Evolutionary conservation across 2,888 invertebrate species (phyloP), one percentile per base, ranked within the genome.

Genomic region (Lissocephala sabroskyi): DNA sequence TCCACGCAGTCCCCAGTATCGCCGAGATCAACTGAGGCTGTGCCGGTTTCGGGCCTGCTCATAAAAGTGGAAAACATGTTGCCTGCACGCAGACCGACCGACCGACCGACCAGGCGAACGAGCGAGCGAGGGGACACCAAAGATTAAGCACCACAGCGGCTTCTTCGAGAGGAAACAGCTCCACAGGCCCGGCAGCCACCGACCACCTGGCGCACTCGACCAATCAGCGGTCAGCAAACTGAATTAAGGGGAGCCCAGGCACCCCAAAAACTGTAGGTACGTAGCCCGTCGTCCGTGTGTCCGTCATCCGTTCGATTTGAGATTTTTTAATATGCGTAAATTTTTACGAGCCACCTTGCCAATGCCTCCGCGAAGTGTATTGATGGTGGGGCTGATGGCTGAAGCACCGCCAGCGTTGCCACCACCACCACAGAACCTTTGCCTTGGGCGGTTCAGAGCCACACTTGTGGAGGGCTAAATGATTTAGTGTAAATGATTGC

Each of bases 141-240:
- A 35, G 35, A 35, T 35, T 35, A 35, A 35, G 16, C 14, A 35
- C 16, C 17, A n/a, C n/a, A 16, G 14, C 35, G 35, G 7, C 33
- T 14, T 7, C 33, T 33, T 1, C 16, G 35, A 13, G 10, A 5
- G 4, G 4, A 23, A 23, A 23, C 23, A n/a, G n/a, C n/a, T n/a
- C n/a, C n/a, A n/a, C n/a, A n/a, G n/a, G n/a, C n/a, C n/a, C n/a
- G n/a, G n/a, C n/a, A n/a, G n/a, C n/a, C n/a, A n/a, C n/a, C 76
- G 83, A 76, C 82, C 82, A 82, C 82, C 82, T 82, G 82, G 79
- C 73, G 79, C 62, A 76, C 57, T 71, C 55, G 55, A 58, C 82
- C 82, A 82, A 82, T 82, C 80, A 74, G 71, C 65, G 62, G 42
- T 29, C 54, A 70, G 73, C 74, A 78, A 64, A 77, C 62, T 67